Base-by-base conservation (phyloP, 2,888 invertebrate species). In the Patella pellucida region DNA sequence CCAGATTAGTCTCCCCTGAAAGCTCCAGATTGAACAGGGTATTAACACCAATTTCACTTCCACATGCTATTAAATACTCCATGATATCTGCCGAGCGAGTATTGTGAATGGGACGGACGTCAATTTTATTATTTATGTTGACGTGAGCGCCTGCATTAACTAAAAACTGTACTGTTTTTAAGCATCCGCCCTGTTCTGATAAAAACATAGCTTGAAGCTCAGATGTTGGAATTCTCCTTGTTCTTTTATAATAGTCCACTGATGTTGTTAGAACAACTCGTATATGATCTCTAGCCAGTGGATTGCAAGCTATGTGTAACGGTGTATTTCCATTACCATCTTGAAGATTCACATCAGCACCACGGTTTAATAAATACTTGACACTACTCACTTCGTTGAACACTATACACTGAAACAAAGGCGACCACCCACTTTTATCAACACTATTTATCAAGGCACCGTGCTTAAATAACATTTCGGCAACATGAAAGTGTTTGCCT, bases 381-480 rank as follows among this genome's bases (percentile, higher is more conserved):
- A 75, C 73, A n/a, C 71, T 70, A n/a, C 71, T 54, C 3, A 71
- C 19, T 50, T 77, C 72, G 41, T 75, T 71, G 14, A 62, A 70
- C 23, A 72, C 56, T 1, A 75, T 52, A 9, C 74, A 69, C n/a
- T 69, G 68, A 51, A 71, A 85, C 16, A 86, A 71, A 2, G 86
- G 81, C 11, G 81, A 77, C 76, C 85, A 85, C n/a, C 81, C 81
- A 70, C 82, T 83, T 67, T 80, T 84, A 71, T 86, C 86, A 15
- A 76, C 68, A 16, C 79, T 77, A 78, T 86, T 78, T 11, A 81
- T 74, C 68, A 83, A 82, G 12, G 84, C 81, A 1, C 72, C 62
- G 31, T 69, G 50, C 15, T 70, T n/a, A 1, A 84, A 14, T 14
- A 86, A 75, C 23, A 71, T 19, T 14, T 76, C 69, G 14, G 79